Evolutionary conservation across 1,140 invertebrate genomes (phyloP), one percentile per base, ranked within the genome.

Genomic region (Triops longicaudatus): DNA sequence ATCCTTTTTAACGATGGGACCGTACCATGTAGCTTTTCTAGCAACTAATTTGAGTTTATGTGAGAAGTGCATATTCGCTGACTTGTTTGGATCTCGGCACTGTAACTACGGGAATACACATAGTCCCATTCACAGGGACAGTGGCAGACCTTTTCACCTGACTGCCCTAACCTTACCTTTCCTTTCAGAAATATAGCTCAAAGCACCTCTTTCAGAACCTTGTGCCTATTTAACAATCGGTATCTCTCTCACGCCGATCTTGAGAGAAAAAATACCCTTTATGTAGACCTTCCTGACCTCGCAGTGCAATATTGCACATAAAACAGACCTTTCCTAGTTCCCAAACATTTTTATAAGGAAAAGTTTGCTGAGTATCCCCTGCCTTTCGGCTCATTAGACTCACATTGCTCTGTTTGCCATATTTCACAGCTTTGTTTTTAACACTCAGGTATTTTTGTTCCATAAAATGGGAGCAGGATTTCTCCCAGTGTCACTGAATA

Each of bases 111-210:
- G 50, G 50, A 63, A 63, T 63, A 9, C 50, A 63, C 17, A 63
- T 14, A 63, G 50, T 63, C 2, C 22, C 50, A 63, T 63, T 22
- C 50, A 63, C 50, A 63, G 50, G 50, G 50, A 63, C 50, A 63
- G 50, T 63, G 50, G 50, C 50, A 63, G 50, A 63, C 50, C 50
- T 63, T 63, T 63, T 63, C 50, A 63, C 50, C 50, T 63, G 50
- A 63, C 50, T 63, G 50, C n/a, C 50, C 50, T 63, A 63, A 63
- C 50, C 50, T 63, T 63, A 63, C 50, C 50, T 10, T 63, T 0
- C 50, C 50, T 63, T 63, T 63, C 17, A 63, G 50, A 63, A 63
- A 63, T 9, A 63, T 22, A 63, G n/a, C 50, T 63, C 50, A 63
- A 63, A 63, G 50, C 50, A 63, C 50, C 50, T 63, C 50, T 63